Percentiles rank a stretch among this genome's conserved stretches.
Conservation (phyloP, 2,797 vertebrate genomes). For the Tapirus indicus region DNA sequence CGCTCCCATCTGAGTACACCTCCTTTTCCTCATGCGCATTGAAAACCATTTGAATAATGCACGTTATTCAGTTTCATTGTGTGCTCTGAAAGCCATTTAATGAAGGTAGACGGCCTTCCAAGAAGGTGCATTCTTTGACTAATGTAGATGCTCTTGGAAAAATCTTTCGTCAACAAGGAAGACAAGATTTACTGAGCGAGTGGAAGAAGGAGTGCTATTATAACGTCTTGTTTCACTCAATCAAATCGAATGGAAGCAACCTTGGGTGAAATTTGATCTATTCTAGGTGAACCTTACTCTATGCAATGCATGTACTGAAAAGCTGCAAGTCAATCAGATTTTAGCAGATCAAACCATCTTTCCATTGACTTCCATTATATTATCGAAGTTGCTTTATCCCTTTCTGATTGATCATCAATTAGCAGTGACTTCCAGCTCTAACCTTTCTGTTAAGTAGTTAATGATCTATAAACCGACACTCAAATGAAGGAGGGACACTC, state of each 20-base stretch:
- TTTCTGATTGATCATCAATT: conserved; percentile 68
- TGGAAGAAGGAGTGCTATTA: neutral
- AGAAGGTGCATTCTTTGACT: conserved; percentile 71
- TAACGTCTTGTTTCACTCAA: neutral
- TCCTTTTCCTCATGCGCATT: conserved; percentile 1
- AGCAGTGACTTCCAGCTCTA: conserved; percentile 6
- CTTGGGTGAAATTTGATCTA: neutral
- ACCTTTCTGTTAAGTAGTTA: conserved; percentile 58
- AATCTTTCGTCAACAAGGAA: conserved; percentile 56
- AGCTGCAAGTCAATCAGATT: conserved; percentile 24
- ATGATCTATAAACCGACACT: neutral
- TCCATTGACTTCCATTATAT: neutral
- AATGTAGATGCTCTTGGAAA: conserved; percentile 62
- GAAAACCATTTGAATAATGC: conserved; percentile 83
- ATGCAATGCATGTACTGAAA: neutral
- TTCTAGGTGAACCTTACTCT: neutral
- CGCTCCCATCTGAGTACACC: conserved; percentile 60
- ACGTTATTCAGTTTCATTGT: conserved; percentile 73
- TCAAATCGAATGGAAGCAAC: neutral
- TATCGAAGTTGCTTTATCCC: conserved; percentile 50
- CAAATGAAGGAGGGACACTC: neutral
- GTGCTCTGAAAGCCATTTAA: conserved; percentile 80
- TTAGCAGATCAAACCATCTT: conserved; percentile 42
- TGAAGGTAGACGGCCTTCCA: conserved; percentile 79
- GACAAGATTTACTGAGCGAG: conserved; percentile 17